A percentile compares a stretch with the other conserved stretches of the same genome.
These are phyloP conservation scores for Atractosteus spatula DNA, from an alignment of 2,113 vertebrate species.

Conservation along the genomic window DNA sequence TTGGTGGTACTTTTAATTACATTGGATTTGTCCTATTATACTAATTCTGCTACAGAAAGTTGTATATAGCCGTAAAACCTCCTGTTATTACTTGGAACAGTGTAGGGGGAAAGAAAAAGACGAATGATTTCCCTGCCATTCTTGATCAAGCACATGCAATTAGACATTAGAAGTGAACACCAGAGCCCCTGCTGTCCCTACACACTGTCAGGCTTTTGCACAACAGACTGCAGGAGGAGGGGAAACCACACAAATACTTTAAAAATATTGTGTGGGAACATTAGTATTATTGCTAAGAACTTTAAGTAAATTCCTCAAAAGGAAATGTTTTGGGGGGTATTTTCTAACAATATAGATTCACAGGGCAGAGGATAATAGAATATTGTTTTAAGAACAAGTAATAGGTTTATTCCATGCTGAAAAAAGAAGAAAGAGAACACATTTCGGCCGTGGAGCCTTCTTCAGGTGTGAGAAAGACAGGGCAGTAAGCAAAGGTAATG, in stretches of 20 bases:
- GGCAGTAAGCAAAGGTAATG: too few species aligned
- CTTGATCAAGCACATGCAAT: not conserved
- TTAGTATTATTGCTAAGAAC: not conserved
- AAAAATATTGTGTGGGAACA: not conserved
- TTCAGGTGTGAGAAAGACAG: too few species aligned
- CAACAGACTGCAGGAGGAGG: not conserved
- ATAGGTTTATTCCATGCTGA: too few species aligned
- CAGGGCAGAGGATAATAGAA: too few species aligned
- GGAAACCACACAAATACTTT: not conserved
- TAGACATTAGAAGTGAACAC: constrained; percentile 3
- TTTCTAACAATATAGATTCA: too few species aligned
- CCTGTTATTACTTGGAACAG: not conserved
- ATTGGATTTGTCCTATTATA: not conserved
- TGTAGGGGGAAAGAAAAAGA: not conserved
- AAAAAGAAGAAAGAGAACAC: too few species aligned
- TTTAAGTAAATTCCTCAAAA: too few species aligned
- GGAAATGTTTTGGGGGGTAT: too few species aligned
- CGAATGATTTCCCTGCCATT: not conserved
- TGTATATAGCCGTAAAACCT: not conserved
- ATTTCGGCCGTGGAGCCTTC: too few species aligned
- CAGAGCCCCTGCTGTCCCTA: not conserved
- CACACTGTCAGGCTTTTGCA: not conserved
- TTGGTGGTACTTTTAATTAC: not conserved
- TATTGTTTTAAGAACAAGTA: too few species aligned
- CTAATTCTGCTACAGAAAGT: not conserved